Evolutionary conservation across 1,140 invertebrate species (phyloP).

Genomic region (Lordiphosa collinella): DNA sequence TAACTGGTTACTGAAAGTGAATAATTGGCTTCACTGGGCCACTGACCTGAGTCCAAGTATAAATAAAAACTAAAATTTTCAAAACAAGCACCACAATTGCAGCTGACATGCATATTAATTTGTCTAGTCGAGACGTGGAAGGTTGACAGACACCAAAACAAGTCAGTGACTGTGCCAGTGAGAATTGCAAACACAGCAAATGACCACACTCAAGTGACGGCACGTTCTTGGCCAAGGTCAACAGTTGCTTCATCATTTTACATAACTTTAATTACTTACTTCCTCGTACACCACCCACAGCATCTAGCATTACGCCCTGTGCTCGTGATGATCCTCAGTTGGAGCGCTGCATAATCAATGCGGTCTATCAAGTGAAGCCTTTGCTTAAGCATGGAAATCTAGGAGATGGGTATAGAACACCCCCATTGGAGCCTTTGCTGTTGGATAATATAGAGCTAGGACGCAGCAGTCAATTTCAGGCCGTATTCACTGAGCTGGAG

Average conservation of each 20-base stretch:
- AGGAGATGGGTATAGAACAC: constrained; percentile 67
- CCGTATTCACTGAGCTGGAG: constrained; percentile 58
- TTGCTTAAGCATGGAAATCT: constrained; percentile 80
- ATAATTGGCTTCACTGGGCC: constrained; percentile 9
- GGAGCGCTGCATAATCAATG: constrained; percentile 80
- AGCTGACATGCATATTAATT: constrained; percentile 44
- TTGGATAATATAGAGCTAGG: constrained; percentile 72
- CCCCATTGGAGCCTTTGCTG: constrained; percentile 64
- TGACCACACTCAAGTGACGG: constrained; percentile 2
- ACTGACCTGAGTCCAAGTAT: constrained; percentile 21
- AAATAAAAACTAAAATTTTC: constrained; percentile 12
- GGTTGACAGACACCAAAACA: constrained; percentile 23
- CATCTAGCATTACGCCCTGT: constrained; percentile 80
- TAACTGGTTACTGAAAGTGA: too few relatives aligned
- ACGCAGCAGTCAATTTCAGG: constrained; percentile 62
- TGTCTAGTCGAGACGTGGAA: constrained; percentile 15
- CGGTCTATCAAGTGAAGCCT: constrained; percentile 80
- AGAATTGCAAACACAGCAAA: constrained; percentile 36
- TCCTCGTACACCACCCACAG: constrained; percentile 41
- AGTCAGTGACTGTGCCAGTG: not conserved
- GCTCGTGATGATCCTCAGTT: constrained; percentile 80
- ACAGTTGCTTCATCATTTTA: not conserved
- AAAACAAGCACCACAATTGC: constrained; percentile 6
- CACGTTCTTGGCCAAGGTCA: constrained; percentile 37
- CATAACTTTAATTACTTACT: not conserved